A percentile compares a stretch with the other conserved stretches of the same genome.
These are phyloP conservation scores for Eristalis pertinax DNA, from an alignment of 2,888 invertebrate species.

Conservation along the genomic window DNA sequence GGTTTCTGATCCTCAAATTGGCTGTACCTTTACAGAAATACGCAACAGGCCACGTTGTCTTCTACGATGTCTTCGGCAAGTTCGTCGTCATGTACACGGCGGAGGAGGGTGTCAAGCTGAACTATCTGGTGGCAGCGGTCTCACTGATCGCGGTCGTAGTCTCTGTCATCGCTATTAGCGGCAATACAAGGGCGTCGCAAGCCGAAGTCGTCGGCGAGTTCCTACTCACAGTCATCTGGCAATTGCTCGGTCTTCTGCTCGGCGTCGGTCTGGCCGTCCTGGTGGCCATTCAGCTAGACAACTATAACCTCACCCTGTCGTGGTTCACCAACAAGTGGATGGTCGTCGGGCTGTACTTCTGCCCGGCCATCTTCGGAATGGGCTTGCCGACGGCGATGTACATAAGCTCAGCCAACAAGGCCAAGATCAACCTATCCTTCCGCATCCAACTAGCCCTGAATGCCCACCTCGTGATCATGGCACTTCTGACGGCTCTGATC, in stretches of 20 bases:
- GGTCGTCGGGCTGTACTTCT: constrained; percentile 81
- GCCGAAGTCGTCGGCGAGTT: constrained; percentile 78
- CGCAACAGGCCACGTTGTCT: constrained; percentile 83
- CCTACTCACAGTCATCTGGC: constrained; percentile 76
- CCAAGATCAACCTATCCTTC: constrained; percentile 76
- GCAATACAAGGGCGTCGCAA: constrained; percentile 78
- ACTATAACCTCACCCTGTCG: constrained; percentile 82
- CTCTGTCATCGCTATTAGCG: constrained; percentile 78
- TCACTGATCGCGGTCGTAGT: constrained; percentile 78
- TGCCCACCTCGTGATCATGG: constrained; percentile 78
- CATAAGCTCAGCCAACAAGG: constrained; percentile 78
- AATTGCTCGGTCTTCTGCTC: constrained; percentile 76
- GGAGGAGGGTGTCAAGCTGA: constrained; percentile 79
- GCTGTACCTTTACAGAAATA: constrained; percentile 76
- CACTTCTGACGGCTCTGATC: constrained; percentile 75
- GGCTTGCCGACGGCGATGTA: constrained; percentile 78
- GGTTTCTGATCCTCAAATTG: background rate
- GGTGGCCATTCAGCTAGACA: constrained; percentile 80
- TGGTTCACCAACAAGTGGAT: constrained; percentile 84
- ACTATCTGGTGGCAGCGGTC: constrained; percentile 79
- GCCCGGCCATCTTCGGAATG: constrained; percentile 79
- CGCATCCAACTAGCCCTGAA: constrained; percentile 79
- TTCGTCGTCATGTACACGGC: constrained; percentile 86
- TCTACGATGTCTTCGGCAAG: constrained; percentile 87
- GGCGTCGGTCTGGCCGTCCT: constrained; percentile 76